phyloP scores from a whole-genome alignment of 2,888 invertebrate genomes.

The Limnephilus rhombicus region DNA sequence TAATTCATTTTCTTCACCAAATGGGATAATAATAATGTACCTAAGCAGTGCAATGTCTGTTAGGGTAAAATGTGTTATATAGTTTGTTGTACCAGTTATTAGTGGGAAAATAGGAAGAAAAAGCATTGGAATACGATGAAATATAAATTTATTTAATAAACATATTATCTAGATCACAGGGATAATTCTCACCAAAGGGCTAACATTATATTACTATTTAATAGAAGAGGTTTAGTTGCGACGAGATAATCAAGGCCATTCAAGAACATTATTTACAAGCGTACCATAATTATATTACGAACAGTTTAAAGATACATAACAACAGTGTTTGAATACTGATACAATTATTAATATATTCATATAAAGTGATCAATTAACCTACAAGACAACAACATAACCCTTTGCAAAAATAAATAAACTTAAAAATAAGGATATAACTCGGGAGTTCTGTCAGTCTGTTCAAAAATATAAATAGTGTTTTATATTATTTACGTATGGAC shows the following conservation, averaged over 20 bases:
- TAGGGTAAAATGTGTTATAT: background rate
- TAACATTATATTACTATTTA: background rate
- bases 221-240: background rate
- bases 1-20: background rate
- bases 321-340: background rate
- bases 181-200: constrained; percentile 25
- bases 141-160: constrained; percentile 40
- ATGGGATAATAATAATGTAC: background rate
- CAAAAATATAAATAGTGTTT: constrained; percentile 8
- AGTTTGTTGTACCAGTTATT: background rate
- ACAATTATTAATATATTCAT: background rate
- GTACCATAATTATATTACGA: background rate
- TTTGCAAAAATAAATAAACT: constrained; percentile 33
- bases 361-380: background rate
- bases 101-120: constrained; percentile 2
- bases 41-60: background rate
- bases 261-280: background rate
- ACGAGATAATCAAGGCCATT: background rate
- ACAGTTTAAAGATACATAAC: background rate
- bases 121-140: background rate
- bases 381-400: background rate
- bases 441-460: constrained; percentile 7
- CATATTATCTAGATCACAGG: constrained; percentile 40
- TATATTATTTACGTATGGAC: background rate
- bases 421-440: background rate